phyloP scores from a whole-genome alignment of 2,113 vertebrate genomes.

The Numida meleagris region DNA sequence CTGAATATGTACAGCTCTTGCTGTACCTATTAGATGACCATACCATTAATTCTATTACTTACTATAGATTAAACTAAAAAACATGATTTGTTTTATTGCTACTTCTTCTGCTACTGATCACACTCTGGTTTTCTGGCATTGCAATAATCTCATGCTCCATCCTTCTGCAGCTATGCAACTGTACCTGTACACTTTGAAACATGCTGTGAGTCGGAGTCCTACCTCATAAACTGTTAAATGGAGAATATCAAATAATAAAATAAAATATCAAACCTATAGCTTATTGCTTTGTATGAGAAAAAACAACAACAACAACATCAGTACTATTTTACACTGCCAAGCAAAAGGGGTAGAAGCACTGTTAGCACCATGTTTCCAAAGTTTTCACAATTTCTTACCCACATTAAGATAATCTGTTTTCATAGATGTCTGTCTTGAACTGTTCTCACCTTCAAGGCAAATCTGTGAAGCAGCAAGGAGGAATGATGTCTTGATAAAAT shows the following conservation, averaged over 20 bases:
- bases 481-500: not conserved
- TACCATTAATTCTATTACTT: not conserved
- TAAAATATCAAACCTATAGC: not conserved
- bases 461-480: not conserved
- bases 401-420: not conserved
- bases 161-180: not conserved
- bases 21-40: not conserved
- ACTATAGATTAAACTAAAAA: not conserved
- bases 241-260: not conserved
- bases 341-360: not conserved
- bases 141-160: not conserved
- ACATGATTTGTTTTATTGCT: not conserved
- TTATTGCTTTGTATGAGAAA: not conserved
- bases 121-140: not conserved
- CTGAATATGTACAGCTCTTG: not conserved
- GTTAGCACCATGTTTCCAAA: not conserved
- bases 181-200: not conserved
- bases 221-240: not conserved
- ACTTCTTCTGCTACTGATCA: not conserved
- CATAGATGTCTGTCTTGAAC: not conserved
- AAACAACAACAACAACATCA: not conserved
- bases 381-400: slow-evolving; percentile 14
- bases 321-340: not conserved
- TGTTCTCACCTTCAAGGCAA: not conserved
- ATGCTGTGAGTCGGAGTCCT: not conserved